Evolutionary conservation across 2,797 vertebrate species (phyloP).

Genomic region (Chloroceryle inda): DNA sequence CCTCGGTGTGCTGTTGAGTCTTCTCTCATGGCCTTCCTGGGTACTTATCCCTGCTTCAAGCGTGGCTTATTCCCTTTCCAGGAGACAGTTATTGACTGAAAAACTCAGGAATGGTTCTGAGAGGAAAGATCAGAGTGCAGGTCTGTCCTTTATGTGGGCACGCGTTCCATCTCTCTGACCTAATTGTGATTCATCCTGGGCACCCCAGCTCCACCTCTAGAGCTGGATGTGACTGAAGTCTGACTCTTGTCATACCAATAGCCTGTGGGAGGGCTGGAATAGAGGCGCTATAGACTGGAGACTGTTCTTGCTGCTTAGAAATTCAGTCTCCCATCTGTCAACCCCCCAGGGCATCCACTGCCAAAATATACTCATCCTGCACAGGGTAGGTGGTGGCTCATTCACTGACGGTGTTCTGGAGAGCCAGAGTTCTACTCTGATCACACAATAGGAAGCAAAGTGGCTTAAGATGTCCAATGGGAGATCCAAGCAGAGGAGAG

Average conservation of each 20-base stretch:
- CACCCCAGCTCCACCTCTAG: neutral
- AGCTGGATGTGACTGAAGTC: neutral
- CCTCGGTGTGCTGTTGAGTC: neutral
- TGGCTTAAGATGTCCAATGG: neutral
- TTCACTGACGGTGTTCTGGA: neutral
- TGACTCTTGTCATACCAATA: neutral
- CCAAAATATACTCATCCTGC: neutral
- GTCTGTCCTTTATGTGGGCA: neutral
- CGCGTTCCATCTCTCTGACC: neutral
- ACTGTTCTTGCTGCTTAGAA: neutral
- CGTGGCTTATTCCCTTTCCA: neutral
- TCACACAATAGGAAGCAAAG: neutral
- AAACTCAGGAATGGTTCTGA: neutral
- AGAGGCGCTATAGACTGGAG: neutral
- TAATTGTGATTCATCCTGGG: neutral
- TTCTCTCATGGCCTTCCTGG: neutral
- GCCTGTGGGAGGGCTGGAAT: neutral
- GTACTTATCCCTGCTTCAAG: neutral
- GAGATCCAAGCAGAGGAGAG: neutral
- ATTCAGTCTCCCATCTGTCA: neutral
- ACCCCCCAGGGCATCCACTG: accelerated
- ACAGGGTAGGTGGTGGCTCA: neutral
- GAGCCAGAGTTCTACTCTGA: neutral
- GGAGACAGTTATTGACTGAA: neutral
- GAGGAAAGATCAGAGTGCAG: neutral